These are phyloP conservation scores for Caenorhabditis parvicauda DNA, from an alignment of 2,888 invertebrate genomes.

Conservation along the genomic window DNA sequence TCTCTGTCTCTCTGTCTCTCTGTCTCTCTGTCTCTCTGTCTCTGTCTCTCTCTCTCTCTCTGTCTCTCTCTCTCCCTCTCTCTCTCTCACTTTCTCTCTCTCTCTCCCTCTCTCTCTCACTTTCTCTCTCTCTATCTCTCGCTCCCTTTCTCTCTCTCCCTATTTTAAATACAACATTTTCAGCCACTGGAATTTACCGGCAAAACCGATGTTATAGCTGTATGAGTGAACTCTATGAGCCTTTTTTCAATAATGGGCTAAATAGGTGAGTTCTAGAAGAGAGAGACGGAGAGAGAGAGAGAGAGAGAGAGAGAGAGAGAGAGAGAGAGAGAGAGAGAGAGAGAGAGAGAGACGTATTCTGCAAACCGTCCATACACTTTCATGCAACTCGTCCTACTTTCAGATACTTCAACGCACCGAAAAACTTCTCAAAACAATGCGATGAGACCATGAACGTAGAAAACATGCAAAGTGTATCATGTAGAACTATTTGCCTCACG, in stretches of 20 bases:
- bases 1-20: not conserved
- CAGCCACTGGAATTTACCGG: not conserved
- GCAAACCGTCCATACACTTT: no score
- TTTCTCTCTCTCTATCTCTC: no score
- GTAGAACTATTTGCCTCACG: slow-evolving; percentile 59
- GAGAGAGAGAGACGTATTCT: no score
- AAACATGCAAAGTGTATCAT: slow-evolving; percentile 40
- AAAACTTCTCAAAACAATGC: slow-evolving; percentile 56
- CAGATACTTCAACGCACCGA: slow-evolving; percentile 55
- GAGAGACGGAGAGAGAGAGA: not conserved
- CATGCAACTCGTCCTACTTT: no score
- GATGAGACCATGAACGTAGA: slow-evolving; percentile 46
- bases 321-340: slow-evolving; percentile 1
- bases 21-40: slow-evolving; percentile 5
- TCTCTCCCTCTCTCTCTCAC: not conserved
- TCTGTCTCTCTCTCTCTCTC: slow-evolving; percentile 4
- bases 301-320: not conserved
- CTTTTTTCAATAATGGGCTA: no score
- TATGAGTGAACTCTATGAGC: no score
- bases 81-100: not conserved
- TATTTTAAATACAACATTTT: not conserved
- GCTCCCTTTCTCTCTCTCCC: not conserved
- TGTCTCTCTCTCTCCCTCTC: not conserved
- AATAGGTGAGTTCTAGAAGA: not conserved
- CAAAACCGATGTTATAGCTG: not conserved